Conservation (phyloP, 2,888 invertebrate genomes). For the Neria commutata region DNA sequence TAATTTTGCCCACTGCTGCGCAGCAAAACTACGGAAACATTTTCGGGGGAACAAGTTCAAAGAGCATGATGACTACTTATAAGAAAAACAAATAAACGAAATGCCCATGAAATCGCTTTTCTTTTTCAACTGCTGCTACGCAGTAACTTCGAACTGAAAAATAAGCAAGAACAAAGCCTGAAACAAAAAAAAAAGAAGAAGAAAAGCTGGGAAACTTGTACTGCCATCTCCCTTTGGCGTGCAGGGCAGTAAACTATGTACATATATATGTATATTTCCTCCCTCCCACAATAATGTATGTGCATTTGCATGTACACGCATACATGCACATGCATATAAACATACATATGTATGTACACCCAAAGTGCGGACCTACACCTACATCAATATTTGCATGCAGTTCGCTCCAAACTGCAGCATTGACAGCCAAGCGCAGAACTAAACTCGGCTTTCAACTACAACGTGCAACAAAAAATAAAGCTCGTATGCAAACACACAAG, state of each 20-base stretch:
- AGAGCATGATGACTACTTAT: neutral
- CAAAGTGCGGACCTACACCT: neutral
- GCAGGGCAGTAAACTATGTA: neutral
- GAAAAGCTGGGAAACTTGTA: neutral
- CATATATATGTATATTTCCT: too few relatives aligned
- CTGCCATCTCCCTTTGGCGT: neutral
- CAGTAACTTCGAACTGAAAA: neutral
- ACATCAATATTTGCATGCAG: neutral
- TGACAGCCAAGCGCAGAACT: constrained; percentile 1
- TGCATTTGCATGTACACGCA: neutral
- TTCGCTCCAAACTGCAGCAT: neutral
- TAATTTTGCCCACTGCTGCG: too few relatives aligned
- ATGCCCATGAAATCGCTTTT: constrained; percentile 1
- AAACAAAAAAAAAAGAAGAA: neutral
- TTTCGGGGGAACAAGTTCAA: neutral
- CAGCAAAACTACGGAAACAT: too few relatives aligned
- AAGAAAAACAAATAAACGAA: neutral
- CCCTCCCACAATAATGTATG: neutral
- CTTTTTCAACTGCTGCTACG: neutral
- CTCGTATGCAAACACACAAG: constrained; percentile 3
- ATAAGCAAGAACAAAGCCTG: neutral
- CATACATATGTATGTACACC: neutral
- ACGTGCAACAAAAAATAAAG: neutral
- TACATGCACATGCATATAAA: neutral
- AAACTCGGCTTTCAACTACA: constrained; percentile 1